Conservation (phyloP, 2,113 vertebrate species). For the Sakesphorus luctuosus region DNA sequence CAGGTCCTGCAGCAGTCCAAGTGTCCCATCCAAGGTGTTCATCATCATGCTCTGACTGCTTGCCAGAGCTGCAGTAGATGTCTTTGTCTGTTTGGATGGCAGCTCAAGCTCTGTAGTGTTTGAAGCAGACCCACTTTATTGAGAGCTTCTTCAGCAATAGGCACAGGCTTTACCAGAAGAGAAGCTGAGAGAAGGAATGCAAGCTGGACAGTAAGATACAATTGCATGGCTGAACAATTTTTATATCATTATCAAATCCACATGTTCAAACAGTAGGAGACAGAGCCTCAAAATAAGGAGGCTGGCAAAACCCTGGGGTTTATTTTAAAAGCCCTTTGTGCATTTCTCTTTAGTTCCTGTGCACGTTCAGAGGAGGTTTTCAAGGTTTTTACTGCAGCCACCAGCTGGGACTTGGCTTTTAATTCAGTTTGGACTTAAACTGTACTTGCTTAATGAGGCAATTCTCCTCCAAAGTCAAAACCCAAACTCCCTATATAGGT, state of each 20-base stretch:
- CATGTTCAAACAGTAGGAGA: neutral
- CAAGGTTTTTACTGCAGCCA: neutral
- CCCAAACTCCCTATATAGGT: neutral
- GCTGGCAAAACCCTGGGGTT: neutral
- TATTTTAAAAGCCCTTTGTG: neutral
- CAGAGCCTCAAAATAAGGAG: neutral
- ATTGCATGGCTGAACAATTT: neutral
- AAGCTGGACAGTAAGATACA: neutral
- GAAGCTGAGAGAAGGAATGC: neutral
- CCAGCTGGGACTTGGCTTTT: neutral
- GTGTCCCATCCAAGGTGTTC: neutral
- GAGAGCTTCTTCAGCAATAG: neutral
- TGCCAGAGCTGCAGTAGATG: neutral
- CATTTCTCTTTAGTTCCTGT: neutral
- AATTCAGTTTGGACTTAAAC: neutral
- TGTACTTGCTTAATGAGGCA: neutral
- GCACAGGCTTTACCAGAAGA: neutral
- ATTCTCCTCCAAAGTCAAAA: neutral
- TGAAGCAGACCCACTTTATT: neutral
- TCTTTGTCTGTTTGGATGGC: neutral
- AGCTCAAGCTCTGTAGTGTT: neutral
- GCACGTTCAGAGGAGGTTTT: neutral
- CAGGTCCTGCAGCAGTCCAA: neutral
- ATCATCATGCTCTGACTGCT: accelerated
- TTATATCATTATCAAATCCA: neutral